A percentile compares a stretch with the other conserved stretches of the same genome.
phyloP scores from a whole-genome alignment of 2,888 invertebrate genomes.

The Microctonus hyperodae region DNA sequence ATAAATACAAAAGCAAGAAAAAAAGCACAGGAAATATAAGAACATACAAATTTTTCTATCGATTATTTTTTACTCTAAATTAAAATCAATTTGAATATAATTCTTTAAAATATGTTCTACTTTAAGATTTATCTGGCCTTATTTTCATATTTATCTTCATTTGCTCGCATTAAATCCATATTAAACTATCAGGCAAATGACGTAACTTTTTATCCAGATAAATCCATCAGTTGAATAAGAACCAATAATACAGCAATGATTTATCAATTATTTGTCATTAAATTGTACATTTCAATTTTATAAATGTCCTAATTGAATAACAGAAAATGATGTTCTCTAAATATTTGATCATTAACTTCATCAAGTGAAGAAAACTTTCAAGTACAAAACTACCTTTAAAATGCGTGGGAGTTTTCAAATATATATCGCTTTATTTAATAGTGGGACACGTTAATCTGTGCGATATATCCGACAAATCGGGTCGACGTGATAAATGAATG shows the following conservation, averaged over 20 bases:
- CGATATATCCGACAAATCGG: conserved; percentile 28
- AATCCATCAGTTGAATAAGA: too few species aligned
- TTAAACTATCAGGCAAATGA: too few species aligned
- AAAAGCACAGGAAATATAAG: too few species aligned
- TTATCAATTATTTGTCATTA: background rate
- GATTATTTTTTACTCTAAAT: too few species aligned
- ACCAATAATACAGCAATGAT: background rate
- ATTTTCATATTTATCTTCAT: background rate
- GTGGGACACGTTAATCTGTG: conserved; percentile 27
- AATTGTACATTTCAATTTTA: too few species aligned
- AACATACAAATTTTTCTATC: too few species aligned
- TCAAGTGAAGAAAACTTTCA: background rate
- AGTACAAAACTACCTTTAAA: background rate
- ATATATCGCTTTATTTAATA: conserved; percentile 3
- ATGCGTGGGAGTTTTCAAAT: conserved; percentile 21
- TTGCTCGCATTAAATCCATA: background rate
- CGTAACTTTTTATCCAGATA: too few species aligned
- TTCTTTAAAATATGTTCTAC: too few species aligned
- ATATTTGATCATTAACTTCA: background rate
- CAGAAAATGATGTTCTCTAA: background rate
- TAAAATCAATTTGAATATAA: too few species aligned
- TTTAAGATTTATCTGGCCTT: too few species aligned
- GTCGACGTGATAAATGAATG: conserved; percentile 27
- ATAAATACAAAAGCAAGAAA: background rate
- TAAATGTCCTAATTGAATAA: too few species aligned